phyloP scores from a whole-genome alignment of 2,797 vertebrate genomes.

The Acanthornis magna region DNA sequence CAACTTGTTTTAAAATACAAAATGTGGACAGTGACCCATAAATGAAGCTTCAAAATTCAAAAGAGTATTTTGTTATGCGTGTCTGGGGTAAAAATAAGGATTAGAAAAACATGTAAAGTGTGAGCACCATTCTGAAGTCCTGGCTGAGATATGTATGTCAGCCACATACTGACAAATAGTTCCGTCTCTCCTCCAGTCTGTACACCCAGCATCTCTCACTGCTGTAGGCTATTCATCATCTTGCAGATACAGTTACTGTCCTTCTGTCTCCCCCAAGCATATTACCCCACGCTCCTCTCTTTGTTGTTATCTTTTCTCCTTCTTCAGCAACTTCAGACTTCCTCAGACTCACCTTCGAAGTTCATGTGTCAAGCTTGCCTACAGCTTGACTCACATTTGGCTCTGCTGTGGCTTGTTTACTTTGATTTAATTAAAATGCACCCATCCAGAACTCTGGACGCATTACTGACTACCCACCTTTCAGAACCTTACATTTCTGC shows the following conservation, averaged over 20 bases:
- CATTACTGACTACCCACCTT: background rate
- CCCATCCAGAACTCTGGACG: slow-evolving; percentile 4
- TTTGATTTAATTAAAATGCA: slow-evolving; percentile 66
- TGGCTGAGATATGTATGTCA: background rate
- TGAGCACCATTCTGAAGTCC: background rate
- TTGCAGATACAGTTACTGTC: background rate
- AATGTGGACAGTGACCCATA: background rate
- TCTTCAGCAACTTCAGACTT: slow-evolving; percentile 19
- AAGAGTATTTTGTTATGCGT: background rate
- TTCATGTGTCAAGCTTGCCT: background rate
- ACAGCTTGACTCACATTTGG: slow-evolving; percentile 9
- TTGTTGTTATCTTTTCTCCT: background rate
- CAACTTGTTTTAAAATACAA: background rate
- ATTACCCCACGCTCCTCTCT: background rate
- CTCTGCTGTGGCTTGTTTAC: slow-evolving; percentile 54
- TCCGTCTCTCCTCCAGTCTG: background rate
- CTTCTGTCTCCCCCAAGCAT: background rate
- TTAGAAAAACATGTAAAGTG: background rate
- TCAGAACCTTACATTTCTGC: slow-evolving; percentile 26
- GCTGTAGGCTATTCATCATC: background rate
- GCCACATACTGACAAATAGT: background rate
- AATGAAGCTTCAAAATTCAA: background rate
- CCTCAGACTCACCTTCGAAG: slow-evolving; percentile 50
- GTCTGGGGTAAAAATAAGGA: background rate
- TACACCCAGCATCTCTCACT: background rate